Evolutionary conservation across 2,113 vertebrate genomes (phyloP), one percentile per base, ranked within the genome.

Genomic region (Vulpes vulpes): DNA sequence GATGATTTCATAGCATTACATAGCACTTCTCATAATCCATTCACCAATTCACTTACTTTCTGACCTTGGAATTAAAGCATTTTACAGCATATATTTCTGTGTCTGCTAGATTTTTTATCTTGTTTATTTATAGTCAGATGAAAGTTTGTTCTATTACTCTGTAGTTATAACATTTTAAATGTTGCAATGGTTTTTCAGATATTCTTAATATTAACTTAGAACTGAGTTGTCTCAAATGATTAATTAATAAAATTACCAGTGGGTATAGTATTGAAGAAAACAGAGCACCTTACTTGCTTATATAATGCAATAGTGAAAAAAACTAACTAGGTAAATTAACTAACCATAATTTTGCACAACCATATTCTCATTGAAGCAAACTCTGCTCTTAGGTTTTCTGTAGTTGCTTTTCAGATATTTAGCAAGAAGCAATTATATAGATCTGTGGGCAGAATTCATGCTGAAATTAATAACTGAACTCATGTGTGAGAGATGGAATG

Each of bases 361-460:
- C 6, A 65, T 65, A 87, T n/a, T 93, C 12, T 81, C 57, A 35
- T 22, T 55, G 23, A 95, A 94, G 32, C 14, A 90, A 95, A 89
- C 79, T 65, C 9, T 87, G 12, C 55, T 81, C n/a, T 43, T 27
- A 30, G 17, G 3, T 93, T 94, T 89, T 82, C 49, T 17, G 1
- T 38, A 57, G 14, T 83, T 95, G 25, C 15, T 90, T 71, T 62
- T 96, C 65, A 96, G 59, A 57, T 16, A 80, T 76, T 90, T 60
- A 87, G 8, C 67, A n/a, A 10, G 25, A 76, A 76, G 27, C 49
- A 55, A 19, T 55, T 94, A 71, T 59, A 82, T 6, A 90, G 5
- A 80, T 30, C 2, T 80, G 10, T 82, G 59, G 15, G 20, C 14
- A 81, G 19, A 85, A 94, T n/a, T 87, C 5, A 10, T 11, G 85